These are phyloP conservation scores for Platorchestia sp. DNA, from an alignment of 1,140 invertebrate genomes.

Conservation along the genomic window DNA sequence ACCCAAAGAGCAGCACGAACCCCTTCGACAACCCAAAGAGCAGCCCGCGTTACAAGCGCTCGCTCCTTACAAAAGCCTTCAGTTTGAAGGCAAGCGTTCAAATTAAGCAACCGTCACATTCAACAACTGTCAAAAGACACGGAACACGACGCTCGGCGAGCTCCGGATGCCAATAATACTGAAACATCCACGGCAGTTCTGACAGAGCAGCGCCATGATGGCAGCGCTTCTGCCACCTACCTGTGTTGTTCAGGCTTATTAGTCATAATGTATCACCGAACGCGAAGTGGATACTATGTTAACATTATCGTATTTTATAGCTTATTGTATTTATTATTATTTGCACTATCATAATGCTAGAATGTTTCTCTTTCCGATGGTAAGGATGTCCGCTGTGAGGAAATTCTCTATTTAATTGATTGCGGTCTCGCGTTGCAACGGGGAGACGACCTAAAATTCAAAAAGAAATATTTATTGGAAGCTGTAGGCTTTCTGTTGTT, in stretches of 20 bases:
- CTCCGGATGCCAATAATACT: background rate
- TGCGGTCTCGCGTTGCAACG: too few species aligned
- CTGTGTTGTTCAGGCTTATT: background rate
- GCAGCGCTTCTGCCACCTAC: background rate
- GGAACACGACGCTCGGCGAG: background rate
- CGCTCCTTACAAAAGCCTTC: background rate
- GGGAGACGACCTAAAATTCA: too few species aligned
- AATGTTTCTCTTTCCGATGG: too few species aligned
- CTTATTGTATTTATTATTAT: too few species aligned
- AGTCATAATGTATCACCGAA: background rate
- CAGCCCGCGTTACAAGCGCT: background rate
- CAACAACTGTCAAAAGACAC: background rate
- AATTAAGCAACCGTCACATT: background rate
- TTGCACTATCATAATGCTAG: too few species aligned
- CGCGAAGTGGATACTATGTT: background rate
- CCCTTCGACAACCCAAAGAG: background rate
- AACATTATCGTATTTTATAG: too few species aligned
- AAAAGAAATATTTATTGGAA: too few species aligned
- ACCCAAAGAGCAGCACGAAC: too few species aligned
- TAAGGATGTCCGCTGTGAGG: too few species aligned
- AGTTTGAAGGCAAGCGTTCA: background rate
- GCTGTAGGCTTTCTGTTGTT: too few species aligned
- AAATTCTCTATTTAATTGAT: too few species aligned
- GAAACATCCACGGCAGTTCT: background rate
- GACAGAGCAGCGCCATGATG: background rate